A percentile compares a stretch with the other conserved stretches of the same genome.
Evolutionary conservation across 2,113 vertebrate species (phyloP).

Genomic region (Rhinichthys klamathensis): DNA sequence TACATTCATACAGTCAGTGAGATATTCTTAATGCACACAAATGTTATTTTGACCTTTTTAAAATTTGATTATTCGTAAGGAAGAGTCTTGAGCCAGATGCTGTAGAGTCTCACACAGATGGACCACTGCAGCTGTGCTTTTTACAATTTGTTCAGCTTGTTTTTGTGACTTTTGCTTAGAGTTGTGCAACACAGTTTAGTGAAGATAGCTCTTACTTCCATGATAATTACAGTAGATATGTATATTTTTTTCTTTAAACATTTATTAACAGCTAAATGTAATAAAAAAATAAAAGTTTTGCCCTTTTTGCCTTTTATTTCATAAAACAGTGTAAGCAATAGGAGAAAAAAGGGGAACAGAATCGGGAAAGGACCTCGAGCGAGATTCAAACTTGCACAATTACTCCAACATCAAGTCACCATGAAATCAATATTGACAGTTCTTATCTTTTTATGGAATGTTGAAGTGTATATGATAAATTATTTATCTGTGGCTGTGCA

Average conservation of each 20-base stretch:
- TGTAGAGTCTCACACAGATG: constrained; percentile 21
- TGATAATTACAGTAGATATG: background rate
- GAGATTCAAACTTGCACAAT: too few species aligned
- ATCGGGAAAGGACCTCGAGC: too few species aligned
- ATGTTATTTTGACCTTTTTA: background rate
- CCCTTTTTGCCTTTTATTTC: too few species aligned
- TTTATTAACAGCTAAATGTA: too few species aligned
- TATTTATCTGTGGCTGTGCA: too few species aligned
- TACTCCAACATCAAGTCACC: too few species aligned
- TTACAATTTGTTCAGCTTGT: constrained; percentile 3
- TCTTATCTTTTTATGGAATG: too few species aligned
- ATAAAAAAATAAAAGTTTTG: too few species aligned
- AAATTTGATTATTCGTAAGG: background rate
- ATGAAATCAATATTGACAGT: too few species aligned
- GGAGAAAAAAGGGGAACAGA: too few species aligned
- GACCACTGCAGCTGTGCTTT: constrained; percentile 40
- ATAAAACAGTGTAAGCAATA: too few species aligned
- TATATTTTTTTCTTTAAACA: background rate
- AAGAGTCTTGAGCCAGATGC: background rate
- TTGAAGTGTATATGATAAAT: too few species aligned
- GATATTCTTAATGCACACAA: background rate
- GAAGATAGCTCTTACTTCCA: background rate
- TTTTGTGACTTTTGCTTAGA: background rate
- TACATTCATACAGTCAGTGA: background rate
- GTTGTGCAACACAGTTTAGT: background rate